Evolutionary conservation across 2,888 invertebrate genomes (phyloP).

Genomic region (Zele albiditarsus): DNA sequence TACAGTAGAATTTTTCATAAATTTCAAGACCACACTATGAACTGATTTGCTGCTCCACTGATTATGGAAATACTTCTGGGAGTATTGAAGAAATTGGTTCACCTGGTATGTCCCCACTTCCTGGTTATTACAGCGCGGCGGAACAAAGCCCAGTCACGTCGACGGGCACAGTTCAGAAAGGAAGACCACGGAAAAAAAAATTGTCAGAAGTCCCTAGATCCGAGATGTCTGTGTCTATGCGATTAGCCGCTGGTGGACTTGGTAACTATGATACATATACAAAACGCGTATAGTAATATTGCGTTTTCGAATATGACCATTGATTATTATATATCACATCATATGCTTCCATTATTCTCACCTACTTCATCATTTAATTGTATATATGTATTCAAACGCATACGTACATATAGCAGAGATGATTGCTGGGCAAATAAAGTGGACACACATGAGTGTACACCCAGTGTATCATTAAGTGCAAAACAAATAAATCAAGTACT

Average conservation of each 20-base stretch:
- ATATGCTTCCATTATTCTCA: not conserved
- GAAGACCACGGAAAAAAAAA: slow-evolving; percentile 87
- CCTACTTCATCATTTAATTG: not conserved
- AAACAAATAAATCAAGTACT: slow-evolving; percentile 51
- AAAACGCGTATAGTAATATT: not conserved
- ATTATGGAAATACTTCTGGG: slow-evolving; percentile 78
- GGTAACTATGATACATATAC: slow-evolving; percentile 74
- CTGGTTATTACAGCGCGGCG: slow-evolving; percentile 77
- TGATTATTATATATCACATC: not conserved
- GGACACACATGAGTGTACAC: slow-evolving; percentile 44
- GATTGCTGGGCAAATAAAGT: slow-evolving; percentile 51
- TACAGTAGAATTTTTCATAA: not conserved
- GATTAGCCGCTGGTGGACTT: slow-evolving; percentile 80
- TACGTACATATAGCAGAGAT: slow-evolving; percentile 15
- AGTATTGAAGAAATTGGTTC: slow-evolving; percentile 77
- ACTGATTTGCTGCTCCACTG: slow-evolving; percentile 74
- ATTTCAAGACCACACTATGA: slow-evolving; percentile 79
- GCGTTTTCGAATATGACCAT: not conserved
- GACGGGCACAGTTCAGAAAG: slow-evolving; percentile 79
- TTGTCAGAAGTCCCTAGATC: slow-evolving; percentile 75
- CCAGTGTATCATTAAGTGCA: slow-evolving; percentile 57
- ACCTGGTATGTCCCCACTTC: slow-evolving; percentile 78
- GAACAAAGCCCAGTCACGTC: slow-evolving; percentile 70
- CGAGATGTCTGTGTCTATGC: slow-evolving; percentile 81
- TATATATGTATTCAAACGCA: not conserved